Evolutionary conservation across 2,113 vertebrate species (phyloP), one percentile per base, ranked within the genome.

Genomic region (Oryzias curvinotus): DNA sequence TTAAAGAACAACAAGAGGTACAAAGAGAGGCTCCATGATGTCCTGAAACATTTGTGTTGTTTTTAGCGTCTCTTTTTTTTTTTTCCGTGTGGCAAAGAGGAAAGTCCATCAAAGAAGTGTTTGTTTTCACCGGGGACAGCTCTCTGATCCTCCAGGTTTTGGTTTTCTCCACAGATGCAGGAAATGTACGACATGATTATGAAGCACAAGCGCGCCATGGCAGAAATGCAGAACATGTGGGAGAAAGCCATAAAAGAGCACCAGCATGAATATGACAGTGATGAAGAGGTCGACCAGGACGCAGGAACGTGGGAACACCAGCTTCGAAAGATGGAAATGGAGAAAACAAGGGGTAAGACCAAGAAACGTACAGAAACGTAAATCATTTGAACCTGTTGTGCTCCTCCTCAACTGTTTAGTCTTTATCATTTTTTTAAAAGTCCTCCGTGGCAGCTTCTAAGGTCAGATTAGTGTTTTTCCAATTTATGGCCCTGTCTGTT

Each of bases 131-230:
- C 10, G 8, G 36, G 4, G 36, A 36, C 36, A 36, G 16, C 7
- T 48, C 8, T 17, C 14, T 61, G 8, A 60, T 4, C 6, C 3
- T 1, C 12, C 5, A 14, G 18, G 47, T 2, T 42, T 0, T 72
- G 44, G 49, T 1, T 26, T 15, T 52, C 16, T 1, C 5, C 1
- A 15, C 26, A 99, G 97, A 98, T 99, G 97, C 97, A 99, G 85
- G 96, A 99, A 85, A 97, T 99, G 95, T 98, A 95, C 0, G 95
- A 97, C 45, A 93, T 98, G 94, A 99, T 99, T 78, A 96, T 99
- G 95, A 96, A 96, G 81, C 96, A 98, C 89, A 99, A 99, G 84
- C 91, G 89, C 0, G 95, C 95, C 0, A 96, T 98, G 96, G 96
- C 96, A 84, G 97, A 98, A 55, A 95, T 98, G 95, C 96, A 98